Conservation (phyloP, 2,113 vertebrate species). For the Accipiter virgatus region DNA sequence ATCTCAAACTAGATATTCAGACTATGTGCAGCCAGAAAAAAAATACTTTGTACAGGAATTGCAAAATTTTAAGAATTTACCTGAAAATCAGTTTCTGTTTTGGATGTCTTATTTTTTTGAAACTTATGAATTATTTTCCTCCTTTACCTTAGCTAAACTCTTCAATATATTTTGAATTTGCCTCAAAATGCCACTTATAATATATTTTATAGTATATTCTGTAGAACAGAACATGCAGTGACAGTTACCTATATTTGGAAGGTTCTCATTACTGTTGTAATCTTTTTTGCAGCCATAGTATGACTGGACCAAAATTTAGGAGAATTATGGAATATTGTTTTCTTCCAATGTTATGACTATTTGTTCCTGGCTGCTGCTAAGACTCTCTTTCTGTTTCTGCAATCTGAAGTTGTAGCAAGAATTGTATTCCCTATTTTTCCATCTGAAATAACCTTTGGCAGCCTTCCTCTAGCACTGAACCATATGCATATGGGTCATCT, state of each 20-base stretch:
- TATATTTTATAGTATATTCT: not conserved
- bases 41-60: rapidly evolving
- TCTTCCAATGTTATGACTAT: not conserved
- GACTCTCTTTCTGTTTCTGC: constrained; percentile 42
- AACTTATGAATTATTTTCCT: not conserved
- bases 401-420: constrained; percentile 21
- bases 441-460: constrained; percentile 39
- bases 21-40: not conserved
- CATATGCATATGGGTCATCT: not conserved
- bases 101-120: not conserved
- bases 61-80: not conserved
- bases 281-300: not conserved
- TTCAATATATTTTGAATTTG: not conserved
- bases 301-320: constrained; percentile 3
- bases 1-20: not conserved
- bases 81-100: not conserved
- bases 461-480: not conserved
- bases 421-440: not conserved
- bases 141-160: not conserved
- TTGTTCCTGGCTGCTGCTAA: constrained; percentile 8
- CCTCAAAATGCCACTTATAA: not conserved
- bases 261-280: not conserved
- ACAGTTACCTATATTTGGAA: not conserved
- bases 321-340: constrained; percentile 9
- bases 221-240: not conserved